A percentile compares a stretch with the other conserved stretches of the same genome.
Conservation (phyloP, 2,888 invertebrate species). For the Drosophila neonasuta region DNA sequence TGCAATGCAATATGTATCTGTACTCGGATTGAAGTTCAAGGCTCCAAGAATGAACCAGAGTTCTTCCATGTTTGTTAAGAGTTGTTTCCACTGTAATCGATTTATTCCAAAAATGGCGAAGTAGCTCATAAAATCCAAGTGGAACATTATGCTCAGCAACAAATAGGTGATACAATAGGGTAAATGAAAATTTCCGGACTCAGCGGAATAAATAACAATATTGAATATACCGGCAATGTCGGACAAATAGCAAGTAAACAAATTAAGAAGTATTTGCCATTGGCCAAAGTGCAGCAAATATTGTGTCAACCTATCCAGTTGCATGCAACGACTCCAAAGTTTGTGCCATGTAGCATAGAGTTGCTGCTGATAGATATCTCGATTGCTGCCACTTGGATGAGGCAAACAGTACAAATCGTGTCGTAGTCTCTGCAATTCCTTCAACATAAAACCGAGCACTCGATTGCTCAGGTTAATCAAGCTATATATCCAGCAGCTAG, state of each 20-base stretch:
- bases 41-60: slow-evolving; percentile 27
- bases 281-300: slow-evolving; percentile 40
- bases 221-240: slow-evolving; percentile 47
- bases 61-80: slow-evolving; percentile 7
- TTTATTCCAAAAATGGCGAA: slow-evolving; percentile 49
- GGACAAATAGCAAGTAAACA: slow-evolving; percentile 53
- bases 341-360: slow-evolving; percentile 38
- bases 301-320: slow-evolving; percentile 33
- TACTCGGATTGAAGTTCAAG: neutral
- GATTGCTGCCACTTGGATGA: slow-evolving; percentile 20
- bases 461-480: slow-evolving; percentile 35
- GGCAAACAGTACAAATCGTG: slow-evolving; percentile 44
- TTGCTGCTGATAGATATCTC: slow-evolving; percentile 41
- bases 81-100: slow-evolving; percentile 31
- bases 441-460: slow-evolving; percentile 39
- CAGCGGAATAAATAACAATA: slow-evolving; percentile 34
- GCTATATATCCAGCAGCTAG: slow-evolving; percentile 29
- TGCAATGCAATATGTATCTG: neutral
- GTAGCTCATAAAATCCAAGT: slow-evolving; percentile 40
- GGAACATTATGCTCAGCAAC: slow-evolving; percentile 19
- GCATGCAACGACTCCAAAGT: slow-evolving; percentile 34
- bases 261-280: slow-evolving; percentile 46
- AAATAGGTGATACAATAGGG: neutral
- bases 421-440: slow-evolving; percentile 27
- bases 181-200: neutral